Evolutionary conservation across 2,797 vertebrate species (phyloP).

Genomic region (Tadarida brasiliensis): DNA sequence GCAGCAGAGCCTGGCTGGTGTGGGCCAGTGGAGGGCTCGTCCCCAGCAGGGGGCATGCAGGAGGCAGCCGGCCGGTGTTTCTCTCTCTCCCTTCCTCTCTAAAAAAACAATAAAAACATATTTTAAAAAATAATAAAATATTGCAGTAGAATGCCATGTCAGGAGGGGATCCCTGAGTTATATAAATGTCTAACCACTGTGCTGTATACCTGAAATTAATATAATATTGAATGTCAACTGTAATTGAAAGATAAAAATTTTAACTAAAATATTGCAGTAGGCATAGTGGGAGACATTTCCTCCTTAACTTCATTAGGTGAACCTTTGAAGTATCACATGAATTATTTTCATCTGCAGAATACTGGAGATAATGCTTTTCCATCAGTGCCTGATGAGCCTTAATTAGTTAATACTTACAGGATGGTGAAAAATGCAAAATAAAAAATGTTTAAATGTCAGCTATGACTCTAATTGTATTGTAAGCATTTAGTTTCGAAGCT

Average conservation of each 20-base stretch:
- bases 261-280: neutral
- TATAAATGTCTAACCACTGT: neutral
- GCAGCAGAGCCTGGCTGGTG: neutral
- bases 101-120: too few species aligned
- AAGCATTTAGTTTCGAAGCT: conserved; percentile 35
- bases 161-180: neutral
- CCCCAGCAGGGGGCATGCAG: too few species aligned
- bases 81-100: too few species aligned
- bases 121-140: neutral
- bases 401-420: conserved; percentile 76
- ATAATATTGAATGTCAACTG: neutral
- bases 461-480: conserved; percentile 60
- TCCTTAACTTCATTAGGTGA: neutral
- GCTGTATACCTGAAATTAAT: neutral
- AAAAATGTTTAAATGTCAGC: conserved; percentile 76
- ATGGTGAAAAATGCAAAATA: conserved; percentile 70
- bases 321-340: conserved; percentile 18
- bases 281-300: neutral
- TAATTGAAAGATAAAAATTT: too few species aligned
- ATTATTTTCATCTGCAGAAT: conserved; percentile 68
- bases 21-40: too few species aligned
- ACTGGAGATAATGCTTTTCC: conserved; percentile 48
- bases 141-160: neutral
- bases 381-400: conserved; percentile 69
- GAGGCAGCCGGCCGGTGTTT: too few species aligned